Evolutionary conservation across 2,797 vertebrate genomes (phyloP), one percentile per base, ranked within the genome.

Genomic region (Manis javanica): DNA sequence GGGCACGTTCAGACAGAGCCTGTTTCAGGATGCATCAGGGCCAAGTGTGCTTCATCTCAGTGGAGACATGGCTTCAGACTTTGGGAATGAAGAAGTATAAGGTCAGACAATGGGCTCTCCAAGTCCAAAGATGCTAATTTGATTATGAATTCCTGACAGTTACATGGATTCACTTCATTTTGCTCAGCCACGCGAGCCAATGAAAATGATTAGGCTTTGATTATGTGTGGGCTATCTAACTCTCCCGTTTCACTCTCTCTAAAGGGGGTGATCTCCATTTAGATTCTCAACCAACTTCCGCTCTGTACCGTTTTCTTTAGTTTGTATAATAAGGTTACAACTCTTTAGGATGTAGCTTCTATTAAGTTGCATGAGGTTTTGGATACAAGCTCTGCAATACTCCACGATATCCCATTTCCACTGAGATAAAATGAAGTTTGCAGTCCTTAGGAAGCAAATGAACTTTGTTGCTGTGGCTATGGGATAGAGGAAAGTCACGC

Each of bases 1-100:
- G 16, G 91, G 75, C 8, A 11, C 92, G 91, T 97, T 97, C 96
- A 90, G 79, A 97, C 42, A 3, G 23, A 18, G 0, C 64, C 66
- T 74, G 63, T 87, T 98, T 94, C 72, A 81, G 79, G 37, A 79
- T 11, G 71, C 92, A 64, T 7, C 57, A 82, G 26, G 84, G 94
- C 4, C 64, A 71, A 57, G 5, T 87, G 93, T 79, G 72, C 82
- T 90, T 59, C 83, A 53, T 97, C 91, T 90, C 51, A 92, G 74
- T 68, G 61, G 9, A 86, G 84, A 74, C 49, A 87, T 55, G 51
- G 91, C 88, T 96, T 90, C 89, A 94, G 79, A 88, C 24, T 21
- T 66, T 42, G 88, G 46, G 72, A 64, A 91, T 75, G 46, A 77
- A 95, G 34, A 86, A 4, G 18, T 7, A 3, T 74, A 29, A 83